A percentile compares a stretch with the other conserved stretches of the same genome.
Evolutionary conservation across 2,797 vertebrate species (phyloP).

Genomic region (Spatula clypeata): DNA sequence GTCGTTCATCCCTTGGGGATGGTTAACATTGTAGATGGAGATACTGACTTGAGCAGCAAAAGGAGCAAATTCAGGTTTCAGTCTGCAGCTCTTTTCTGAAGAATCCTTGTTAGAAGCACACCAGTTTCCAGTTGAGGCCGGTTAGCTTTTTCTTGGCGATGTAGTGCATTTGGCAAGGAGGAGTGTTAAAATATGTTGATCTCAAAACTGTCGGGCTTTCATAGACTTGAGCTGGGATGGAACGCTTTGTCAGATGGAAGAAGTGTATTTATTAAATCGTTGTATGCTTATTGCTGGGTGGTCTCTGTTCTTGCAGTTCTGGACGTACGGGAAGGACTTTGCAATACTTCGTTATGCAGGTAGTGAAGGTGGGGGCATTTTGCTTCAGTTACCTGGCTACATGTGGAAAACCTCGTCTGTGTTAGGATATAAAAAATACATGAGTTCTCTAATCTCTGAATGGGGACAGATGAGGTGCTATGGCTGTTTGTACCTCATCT

Average conservation of each 20-base stretch:
- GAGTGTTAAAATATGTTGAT: background rate
- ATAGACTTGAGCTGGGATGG: background rate
- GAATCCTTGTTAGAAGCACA: background rate
- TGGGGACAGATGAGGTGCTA: background rate
- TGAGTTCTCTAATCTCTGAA: background rate
- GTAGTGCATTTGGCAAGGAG: background rate
- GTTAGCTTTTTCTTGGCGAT: background rate
- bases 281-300: background rate
- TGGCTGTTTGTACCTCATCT: background rate
- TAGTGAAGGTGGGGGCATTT: background rate
- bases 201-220: background rate
- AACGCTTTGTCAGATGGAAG: background rate
- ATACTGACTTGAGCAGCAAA: background rate
- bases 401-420: background rate
- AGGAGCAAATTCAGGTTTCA: background rate
- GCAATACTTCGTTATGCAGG: rapidly evolving
- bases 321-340: background rate
- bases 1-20: background rate
- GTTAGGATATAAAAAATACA: background rate
- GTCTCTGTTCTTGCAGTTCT: background rate
- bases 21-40: background rate
- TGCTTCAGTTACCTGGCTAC: background rate
- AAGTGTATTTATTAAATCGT: background rate
- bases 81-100: background rate
- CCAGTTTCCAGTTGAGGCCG: background rate